Evolutionary conservation across 2,888 invertebrate species (phyloP), one percentile per base, ranked within the genome.

Genomic region (Agapostemon virescens): DNA sequence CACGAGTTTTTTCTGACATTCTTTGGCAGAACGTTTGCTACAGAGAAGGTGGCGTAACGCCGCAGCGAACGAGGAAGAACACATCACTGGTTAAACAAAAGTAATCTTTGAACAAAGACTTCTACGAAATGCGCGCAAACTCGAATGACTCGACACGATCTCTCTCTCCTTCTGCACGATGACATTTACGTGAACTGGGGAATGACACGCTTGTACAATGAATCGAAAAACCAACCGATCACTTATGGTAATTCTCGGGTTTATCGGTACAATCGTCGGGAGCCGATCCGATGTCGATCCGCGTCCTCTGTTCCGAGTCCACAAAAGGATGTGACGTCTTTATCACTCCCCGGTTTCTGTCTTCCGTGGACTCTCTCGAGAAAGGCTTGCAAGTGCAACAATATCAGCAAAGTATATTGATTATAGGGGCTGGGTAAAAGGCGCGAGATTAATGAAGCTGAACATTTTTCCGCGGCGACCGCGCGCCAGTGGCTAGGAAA

Each of bases 21-120:
- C 26, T 7, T 17, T 61, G 26, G 20, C 4, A 45, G 20, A 42
- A 42, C 23, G 49, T 49, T 9, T 11, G 49, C 11, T 55, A 30
- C 17, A 23, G 17, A 20, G 30, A 61, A 61, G 33, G 20, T 61
- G 61, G 61, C 61, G 61, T 61, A 61, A 61, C 33, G 63, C n/a
- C 9, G 20, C 20, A n/a, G 61, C 33, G 6, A 63, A 63, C 61
- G 61, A 63, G 33, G 63, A 63, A 36, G 66, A 40, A 40, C 23
- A 66, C 23, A 40, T 40, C 63, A n/a, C 63, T 63, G 40, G 38
- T 23, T 23, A 63, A 63, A 63, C 36, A 63, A 63, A 33, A 63
- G 63, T 36, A 63, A 63, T 63, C 63, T 63, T n/a, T 63, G 36
- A 63, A 63, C 36, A 33, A 63, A 63, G 63, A 63, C 9, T 63